Conservation (phyloP, 2,797 vertebrate genomes). For the Helarctos malayanus region DNA sequence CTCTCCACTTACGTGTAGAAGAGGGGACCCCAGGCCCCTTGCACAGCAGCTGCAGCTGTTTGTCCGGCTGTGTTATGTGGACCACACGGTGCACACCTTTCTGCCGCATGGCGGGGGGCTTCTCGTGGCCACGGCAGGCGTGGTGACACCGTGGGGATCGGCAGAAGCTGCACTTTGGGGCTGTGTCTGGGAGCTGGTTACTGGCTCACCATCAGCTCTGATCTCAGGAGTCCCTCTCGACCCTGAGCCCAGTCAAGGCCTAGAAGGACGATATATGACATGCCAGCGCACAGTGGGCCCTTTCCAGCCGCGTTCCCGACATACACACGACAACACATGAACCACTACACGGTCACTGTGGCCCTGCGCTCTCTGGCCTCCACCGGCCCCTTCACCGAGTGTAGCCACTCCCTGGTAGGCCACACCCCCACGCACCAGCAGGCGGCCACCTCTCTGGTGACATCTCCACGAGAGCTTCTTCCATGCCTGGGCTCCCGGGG, state of each 20-base stretch:
- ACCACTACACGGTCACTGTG: rapidly evolving
- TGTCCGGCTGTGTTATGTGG: rapidly evolving
- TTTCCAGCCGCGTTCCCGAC: rapidly evolving
- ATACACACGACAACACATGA: rapidly evolving
- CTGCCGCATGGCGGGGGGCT: rapidly evolving
- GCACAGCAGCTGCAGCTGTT: rapidly evolving
- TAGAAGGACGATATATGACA: rapidly evolving
- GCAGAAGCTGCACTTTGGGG: rapidly evolving
- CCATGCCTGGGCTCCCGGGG: rapidly evolving
- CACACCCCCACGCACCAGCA: rapidly evolving
- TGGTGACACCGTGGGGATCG: rapidly evolving
- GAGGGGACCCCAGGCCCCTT: not conserved
- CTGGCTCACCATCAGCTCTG: rapidly evolving
- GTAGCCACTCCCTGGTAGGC: not conserved
- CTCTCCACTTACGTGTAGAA: not conserved
- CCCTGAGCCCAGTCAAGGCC: rapidly evolving
- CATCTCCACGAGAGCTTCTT: rapidly evolving
- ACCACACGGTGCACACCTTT: rapidly evolving
- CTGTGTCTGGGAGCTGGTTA: too few species aligned
- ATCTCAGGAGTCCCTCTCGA: not conserved
- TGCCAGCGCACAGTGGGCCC: rapidly evolving
- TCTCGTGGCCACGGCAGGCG: not conserved
- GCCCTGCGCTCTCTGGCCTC: too few species aligned
- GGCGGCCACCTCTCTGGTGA: too few species aligned
- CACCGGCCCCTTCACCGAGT: not conserved